phyloP scores from a whole-genome alignment of 2,797 vertebrate species.

The Silurus lanzhouensis region DNA sequence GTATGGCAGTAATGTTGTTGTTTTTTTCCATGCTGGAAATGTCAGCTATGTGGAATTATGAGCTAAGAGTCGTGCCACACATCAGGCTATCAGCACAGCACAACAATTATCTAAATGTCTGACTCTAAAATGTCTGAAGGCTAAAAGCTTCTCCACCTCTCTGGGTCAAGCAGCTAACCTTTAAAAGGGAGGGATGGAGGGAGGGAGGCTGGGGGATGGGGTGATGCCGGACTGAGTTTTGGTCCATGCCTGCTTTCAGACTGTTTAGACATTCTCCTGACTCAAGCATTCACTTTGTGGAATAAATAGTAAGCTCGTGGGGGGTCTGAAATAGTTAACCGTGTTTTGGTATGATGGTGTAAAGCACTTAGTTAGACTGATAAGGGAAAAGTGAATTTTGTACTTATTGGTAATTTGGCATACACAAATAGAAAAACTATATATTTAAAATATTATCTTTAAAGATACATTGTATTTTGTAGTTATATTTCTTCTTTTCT shows the following conservation, averaged over 20 bases:
- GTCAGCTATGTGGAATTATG: slow-evolving; percentile 47
- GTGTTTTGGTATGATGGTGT: not conserved
- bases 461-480: not conserved
- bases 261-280: slow-evolving; percentile 41
- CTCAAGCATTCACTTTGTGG: slow-evolving; percentile 31
- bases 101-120: slow-evolving; percentile 47
- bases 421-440: not conserved
- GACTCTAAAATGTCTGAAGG: not conserved
- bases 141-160: slow-evolving; percentile 27
- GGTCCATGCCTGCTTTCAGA: slow-evolving; percentile 17
- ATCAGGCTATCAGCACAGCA: slow-evolving; percentile 27
- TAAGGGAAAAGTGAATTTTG: not conserved
- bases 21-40: slow-evolving; percentile 37
- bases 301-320: slow-evolving; percentile 33
- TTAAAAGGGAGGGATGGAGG: not conserved
- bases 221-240: not conserved
- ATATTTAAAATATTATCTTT: not conserved
- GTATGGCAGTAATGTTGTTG: slow-evolving; percentile 6
- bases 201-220: no score
- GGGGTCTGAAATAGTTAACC: slow-evolving; percentile 23
- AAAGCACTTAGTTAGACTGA: not conserved
- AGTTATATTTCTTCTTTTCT: not conserved
- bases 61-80: slow-evolving; percentile 34
- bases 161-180: slow-evolving; percentile 35
- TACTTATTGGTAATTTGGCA: not conserved